phyloP scores from a whole-genome alignment of 2,797 vertebrate species.

The Sciurus carolinensis region DNA sequence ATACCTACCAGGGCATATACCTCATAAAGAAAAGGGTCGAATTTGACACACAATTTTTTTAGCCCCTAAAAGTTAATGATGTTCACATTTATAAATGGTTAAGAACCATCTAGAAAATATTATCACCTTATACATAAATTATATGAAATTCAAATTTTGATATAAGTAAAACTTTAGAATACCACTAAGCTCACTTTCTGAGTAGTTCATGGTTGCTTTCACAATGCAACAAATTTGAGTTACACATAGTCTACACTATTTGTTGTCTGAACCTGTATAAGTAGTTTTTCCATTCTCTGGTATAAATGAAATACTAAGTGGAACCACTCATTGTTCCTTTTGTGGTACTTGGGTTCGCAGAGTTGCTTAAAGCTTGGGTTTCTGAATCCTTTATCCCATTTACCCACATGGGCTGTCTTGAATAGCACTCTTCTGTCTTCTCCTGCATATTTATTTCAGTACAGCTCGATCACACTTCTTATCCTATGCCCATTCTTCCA shows the following conservation, averaged over 20 bases:
- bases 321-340: background rate
- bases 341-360: background rate
- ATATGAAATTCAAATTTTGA: background rate
- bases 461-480: background rate
- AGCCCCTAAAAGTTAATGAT: background rate
- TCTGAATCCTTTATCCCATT: background rate
- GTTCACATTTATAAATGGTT: background rate
- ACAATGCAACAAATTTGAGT: background rate
- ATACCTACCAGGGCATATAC: background rate
- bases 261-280: background rate
- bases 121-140: background rate
- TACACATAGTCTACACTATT: background rate
- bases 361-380: background rate
- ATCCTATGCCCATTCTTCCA: background rate
- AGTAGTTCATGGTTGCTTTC: background rate
- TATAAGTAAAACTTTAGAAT: background rate
- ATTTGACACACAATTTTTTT: background rate
- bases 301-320: background rate
- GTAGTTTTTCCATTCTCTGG: background rate
- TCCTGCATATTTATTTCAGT: background rate
- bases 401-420: background rate
- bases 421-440: rapidly evolving
- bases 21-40: background rate
- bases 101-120: background rate
- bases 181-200: background rate